These are phyloP conservation scores for Ceryle rudis DNA, from an alignment of 2,797 vertebrate species.

Conservation along the genomic window DNA sequence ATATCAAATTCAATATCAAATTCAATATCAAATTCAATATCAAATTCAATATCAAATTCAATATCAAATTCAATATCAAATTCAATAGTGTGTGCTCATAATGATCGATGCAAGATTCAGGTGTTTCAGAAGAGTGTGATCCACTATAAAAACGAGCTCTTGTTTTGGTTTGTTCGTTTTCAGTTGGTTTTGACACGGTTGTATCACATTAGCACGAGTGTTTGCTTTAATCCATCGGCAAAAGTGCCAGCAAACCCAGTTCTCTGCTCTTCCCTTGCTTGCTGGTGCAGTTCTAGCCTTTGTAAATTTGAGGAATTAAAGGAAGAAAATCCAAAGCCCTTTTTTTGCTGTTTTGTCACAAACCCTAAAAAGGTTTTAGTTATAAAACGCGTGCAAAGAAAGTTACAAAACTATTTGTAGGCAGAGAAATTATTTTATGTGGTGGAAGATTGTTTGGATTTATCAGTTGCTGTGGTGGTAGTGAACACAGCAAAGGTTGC, in stretches of 20 bases:
- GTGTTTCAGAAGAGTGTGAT: neutral
- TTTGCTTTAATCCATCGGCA: neutral
- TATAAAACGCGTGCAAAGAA: neutral
- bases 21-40: too few species aligned
- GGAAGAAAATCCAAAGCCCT: neutral
- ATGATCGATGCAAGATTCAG: neutral
- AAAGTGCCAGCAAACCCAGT: neutral
- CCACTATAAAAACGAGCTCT: neutral
- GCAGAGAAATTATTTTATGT: neutral
- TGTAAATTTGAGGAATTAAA: neutral
- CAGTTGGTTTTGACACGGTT: neutral
- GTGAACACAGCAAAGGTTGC: neutral
- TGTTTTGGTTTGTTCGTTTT: neutral
- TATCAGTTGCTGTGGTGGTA: neutral
- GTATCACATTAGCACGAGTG: neutral
- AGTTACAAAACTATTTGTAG: neutral
- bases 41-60: too few species aligned
- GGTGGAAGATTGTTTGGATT: neutral
- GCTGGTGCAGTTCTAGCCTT: neutral
- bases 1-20: too few species aligned
- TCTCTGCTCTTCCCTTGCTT: neutral
- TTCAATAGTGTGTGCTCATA: neutral
- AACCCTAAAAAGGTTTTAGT: neutral
- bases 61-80: too few species aligned
- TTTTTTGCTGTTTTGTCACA: neutral